Base-by-base conservation (phyloP, 2,888 invertebrate species). In the Sturmia bella region DNA sequence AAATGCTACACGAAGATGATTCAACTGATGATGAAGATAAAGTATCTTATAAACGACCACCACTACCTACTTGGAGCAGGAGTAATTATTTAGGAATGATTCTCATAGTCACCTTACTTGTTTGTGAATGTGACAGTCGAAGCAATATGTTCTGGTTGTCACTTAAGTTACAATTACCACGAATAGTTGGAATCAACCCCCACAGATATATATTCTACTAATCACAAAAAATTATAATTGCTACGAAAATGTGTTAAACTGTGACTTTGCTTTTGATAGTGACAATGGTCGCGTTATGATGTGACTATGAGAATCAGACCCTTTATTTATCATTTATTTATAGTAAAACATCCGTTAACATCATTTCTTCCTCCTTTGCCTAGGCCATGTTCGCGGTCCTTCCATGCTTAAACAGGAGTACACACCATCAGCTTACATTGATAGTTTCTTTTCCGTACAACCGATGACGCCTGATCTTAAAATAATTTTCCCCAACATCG, bases 401-500 rank as follows among this genome's bases (percentile, higher is more conserved):
- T 90, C 90, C 56, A 92, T 94, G 50, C 79, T 84, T 0, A 85
- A 91, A 59, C 94, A 94, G 85, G 87, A 91, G 17, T 88, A 88
- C 61, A 85, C 93, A 17, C 86, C 90, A 0, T 85, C 90, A 0
- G 84, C 86, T 24, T 89, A 91, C 78, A 90, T 94, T 50, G 93
- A 93, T 87, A 91, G 91, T 27, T 92, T 94, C 88, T 95, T 94
- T 91, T 92, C 92, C 1, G 92, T 93, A 81, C 92, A 93, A 80
- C 92, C 92, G 72, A 92, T 93, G 88, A 92, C 93, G 2, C 94
- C 94, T 0, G 94, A 95, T 92, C 91, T 96, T 80, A 90, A 92
- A 73, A 92, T 92, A 81, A 92, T 96, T 59, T 96, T 96, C 92
- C 93, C 94, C 43, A 90, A 91, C 80, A 94, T 95, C 84, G 94